Evolutionary conservation across 1,140 invertebrate genomes (phyloP).

Genomic region (Drosophila guanche): DNA sequence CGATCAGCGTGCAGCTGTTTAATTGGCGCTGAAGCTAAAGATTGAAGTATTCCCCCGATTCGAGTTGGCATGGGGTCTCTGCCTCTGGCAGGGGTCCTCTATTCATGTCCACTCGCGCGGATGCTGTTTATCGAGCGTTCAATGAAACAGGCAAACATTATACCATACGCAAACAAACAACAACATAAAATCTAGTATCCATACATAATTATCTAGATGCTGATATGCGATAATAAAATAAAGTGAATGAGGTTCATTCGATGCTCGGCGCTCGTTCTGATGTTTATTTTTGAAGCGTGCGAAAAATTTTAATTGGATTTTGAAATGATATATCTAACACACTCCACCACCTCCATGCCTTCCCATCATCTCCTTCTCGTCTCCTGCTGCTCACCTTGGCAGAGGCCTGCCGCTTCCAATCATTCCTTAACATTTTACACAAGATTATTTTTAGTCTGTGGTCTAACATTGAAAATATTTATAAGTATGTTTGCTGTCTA

Average conservation of each 20-base stretch:
- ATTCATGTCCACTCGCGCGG: conserved; percentile 26
- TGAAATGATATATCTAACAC: conserved; percentile 56
- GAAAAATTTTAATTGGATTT: conserved; percentile 79
- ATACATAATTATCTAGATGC: conserved; percentile 31
- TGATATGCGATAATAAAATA: conserved; percentile 28
- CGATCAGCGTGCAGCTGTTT: conserved; percentile 49
- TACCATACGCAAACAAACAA: conserved; percentile 35
- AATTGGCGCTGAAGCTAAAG: conserved; percentile 44
- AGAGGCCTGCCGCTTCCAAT: conserved; percentile 54
- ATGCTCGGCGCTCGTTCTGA: conserved; percentile 42
- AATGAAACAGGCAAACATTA: conserved; percentile 36
- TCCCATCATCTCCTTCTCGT: neutral
- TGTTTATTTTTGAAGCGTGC: conserved; percentile 60
- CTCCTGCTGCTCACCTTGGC: conserved; percentile 37
- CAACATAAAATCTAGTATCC: conserved; percentile 35
- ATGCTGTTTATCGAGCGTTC: conserved; percentile 32
- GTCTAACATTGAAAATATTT: conserved; percentile 70
- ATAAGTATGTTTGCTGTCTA: conserved; percentile 52
- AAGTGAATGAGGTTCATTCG: conserved; percentile 37
- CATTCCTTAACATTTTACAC: conserved; percentile 63
- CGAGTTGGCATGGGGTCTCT: neutral
- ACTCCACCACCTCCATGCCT: conserved; percentile 30
- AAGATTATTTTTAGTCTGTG: conserved; percentile 65
- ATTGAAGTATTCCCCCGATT: conserved; percentile 21
- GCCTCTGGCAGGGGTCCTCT: conserved; percentile 2